These are phyloP conservation scores for Brienomyrus longianalis DNA, from an alignment of 2,113 vertebrate species.

Conservation along the genomic window DNA sequence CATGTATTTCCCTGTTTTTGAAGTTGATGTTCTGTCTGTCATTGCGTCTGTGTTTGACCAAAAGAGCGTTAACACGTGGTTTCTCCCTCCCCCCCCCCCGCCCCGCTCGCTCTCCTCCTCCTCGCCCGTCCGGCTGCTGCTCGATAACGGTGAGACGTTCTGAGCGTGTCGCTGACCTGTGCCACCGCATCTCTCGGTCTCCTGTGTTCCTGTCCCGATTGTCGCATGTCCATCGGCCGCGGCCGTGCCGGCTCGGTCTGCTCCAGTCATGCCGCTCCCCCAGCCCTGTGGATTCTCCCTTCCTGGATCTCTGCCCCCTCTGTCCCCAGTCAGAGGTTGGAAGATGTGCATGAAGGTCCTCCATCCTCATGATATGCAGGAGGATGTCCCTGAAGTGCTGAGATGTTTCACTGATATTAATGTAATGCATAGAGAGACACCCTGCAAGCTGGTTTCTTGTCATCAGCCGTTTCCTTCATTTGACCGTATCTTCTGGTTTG, in stretches of 20 bases:
- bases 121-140: conserved; percentile 26
- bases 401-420: not conserved
- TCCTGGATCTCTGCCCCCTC: not conserved
- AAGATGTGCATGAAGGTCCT: not conserved
- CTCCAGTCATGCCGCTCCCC: not conserved
- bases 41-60: not conserved
- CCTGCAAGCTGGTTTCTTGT: not conserved
- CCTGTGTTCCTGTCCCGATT: not conserved
- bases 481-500: not conserved
- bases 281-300: not conserved
- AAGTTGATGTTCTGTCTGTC: not conserved
- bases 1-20: not conserved
- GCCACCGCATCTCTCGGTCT: conserved; percentile 4
- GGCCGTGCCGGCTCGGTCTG: not conserved
- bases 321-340: not conserved
- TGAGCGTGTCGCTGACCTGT: not conserved
- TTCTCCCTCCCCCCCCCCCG: conserved; percentile 38
- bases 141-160: conserved; percentile 56
- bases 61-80: conserved; percentile 25
- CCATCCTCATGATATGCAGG: not conserved
- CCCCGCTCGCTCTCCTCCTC: conserved; percentile 24
- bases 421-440: not conserved
- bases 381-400: not conserved
- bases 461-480: not conserved
- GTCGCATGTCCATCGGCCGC: not conserved